Conservation (phyloP, 2,113 vertebrate species). For the Sialia sialis region DNA sequence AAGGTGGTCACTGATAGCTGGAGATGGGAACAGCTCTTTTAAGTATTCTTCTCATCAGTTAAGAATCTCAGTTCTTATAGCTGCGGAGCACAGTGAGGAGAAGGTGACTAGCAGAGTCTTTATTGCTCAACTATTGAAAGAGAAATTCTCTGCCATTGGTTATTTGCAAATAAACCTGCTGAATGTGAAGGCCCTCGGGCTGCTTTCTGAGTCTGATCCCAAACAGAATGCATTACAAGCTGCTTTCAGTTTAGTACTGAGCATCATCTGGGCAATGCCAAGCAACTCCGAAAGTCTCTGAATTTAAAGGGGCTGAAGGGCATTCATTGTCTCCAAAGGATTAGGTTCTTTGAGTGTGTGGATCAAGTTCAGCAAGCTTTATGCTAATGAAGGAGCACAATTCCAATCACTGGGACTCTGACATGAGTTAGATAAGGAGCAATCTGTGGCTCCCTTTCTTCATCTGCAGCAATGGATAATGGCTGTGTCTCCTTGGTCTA, state of each 20-base stretch:
- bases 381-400: neutral
- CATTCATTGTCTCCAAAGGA: neutral
- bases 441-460: neutral
- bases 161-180: neutral
- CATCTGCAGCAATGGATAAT: neutral
- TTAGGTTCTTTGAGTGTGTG: neutral
- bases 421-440: neutral
- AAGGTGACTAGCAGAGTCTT: neutral
- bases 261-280: neutral
- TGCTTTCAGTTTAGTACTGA: neutral
- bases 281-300: neutral
- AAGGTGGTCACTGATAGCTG: neutral
- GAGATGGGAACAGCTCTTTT: neutral
- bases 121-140: neutral
- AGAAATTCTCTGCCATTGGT: neutral
- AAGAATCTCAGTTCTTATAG: neutral
- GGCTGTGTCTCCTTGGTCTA: neutral
- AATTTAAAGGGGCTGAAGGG: neutral
- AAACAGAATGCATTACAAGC: neutral
- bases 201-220: neutral
- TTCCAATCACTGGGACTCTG: neutral
- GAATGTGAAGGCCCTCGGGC: neutral
- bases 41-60: neutral
- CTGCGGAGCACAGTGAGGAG: neutral
- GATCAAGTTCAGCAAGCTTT: neutral